phyloP scores from a whole-genome alignment of 2,113 vertebrate species.

The Lota lota region DNA sequence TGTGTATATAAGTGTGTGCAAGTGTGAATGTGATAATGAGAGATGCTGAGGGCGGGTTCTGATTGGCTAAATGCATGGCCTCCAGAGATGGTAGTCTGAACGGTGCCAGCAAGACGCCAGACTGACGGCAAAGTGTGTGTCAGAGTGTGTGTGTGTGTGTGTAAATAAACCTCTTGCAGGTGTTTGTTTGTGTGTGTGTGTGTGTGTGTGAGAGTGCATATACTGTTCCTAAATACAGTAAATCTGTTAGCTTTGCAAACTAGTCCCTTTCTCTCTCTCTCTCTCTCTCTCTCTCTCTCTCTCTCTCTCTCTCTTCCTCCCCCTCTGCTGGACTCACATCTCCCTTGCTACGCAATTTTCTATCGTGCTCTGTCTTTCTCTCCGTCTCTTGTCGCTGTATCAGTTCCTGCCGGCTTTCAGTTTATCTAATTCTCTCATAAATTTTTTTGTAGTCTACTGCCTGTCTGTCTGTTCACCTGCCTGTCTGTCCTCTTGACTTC shows the following conservation, averaged over 20 bases:
- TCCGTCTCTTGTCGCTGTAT: background rate
- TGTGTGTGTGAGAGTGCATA: slow-evolving; percentile 21
- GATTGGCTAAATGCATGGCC: slow-evolving; percentile 47
- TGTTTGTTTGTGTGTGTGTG: slow-evolving; percentile 35
- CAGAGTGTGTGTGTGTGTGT: slow-evolving; percentile 28
- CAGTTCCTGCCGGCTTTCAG: background rate
- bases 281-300: background rate
- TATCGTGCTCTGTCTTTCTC: background rate
- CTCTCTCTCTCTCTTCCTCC: background rate
- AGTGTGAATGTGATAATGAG: slow-evolving; percentile 46
- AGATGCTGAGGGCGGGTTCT: slow-evolving; percentile 53
- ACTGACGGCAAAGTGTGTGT: slow-evolving; percentile 43
- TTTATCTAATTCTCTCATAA: background rate
- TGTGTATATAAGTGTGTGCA: background rate
- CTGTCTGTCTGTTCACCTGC: background rate
- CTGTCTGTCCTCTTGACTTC: background rate
- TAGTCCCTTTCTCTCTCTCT: background rate
- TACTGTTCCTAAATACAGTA: slow-evolving; percentile 26
- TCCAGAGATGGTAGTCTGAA: slow-evolving; percentile 50
- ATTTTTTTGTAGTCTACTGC: background rate
- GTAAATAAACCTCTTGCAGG: slow-evolving; percentile 21
- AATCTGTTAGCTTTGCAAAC: slow-evolving; percentile 14
- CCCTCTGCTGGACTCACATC: background rate
- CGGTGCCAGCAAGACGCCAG: slow-evolving; percentile 63
- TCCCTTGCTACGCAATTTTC: background rate